Conservation (phyloP, 2,797 vertebrate genomes). For the Eutrigla gurnardus region DNA sequence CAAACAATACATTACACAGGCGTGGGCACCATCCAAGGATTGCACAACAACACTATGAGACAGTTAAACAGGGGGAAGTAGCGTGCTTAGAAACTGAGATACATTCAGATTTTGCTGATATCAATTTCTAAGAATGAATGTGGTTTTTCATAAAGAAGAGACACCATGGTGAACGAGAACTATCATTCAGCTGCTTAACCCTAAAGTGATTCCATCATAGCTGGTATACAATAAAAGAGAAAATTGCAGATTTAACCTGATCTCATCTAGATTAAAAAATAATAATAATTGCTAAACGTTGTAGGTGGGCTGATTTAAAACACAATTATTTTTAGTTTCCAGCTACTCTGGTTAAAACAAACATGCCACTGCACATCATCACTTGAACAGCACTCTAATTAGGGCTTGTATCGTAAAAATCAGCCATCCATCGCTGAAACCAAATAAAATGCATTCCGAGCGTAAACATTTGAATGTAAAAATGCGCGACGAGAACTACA, state of each 20-base stretch:
- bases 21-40: background rate
- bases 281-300: background rate
- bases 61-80: background rate
- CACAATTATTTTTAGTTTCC: background rate
- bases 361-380: conserved; percentile 2
- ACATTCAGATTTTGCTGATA: no score
- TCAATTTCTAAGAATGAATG: background rate
- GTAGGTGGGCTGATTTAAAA: background rate
- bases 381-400: background rate
- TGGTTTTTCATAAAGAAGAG: background rate
- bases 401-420: background rate
- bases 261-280: background rate
- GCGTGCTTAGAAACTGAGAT: background rate
- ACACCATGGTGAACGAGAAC: background rate
- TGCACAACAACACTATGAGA: background rate
- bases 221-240: background rate
- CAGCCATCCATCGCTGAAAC: conserved; percentile 1
- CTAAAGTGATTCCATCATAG: background rate
- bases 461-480: conserved; percentile 27
- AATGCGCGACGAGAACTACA: conserved; percentile 39
- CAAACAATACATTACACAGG: background rate
- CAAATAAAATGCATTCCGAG: conserved; percentile 19
- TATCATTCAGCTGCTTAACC: background rate
- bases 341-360: background rate
- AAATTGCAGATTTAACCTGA: background rate